These are phyloP conservation scores for Drusus annulatus DNA, from an alignment of 1,140 invertebrate genomes.

Conservation along the genomic window DNA sequence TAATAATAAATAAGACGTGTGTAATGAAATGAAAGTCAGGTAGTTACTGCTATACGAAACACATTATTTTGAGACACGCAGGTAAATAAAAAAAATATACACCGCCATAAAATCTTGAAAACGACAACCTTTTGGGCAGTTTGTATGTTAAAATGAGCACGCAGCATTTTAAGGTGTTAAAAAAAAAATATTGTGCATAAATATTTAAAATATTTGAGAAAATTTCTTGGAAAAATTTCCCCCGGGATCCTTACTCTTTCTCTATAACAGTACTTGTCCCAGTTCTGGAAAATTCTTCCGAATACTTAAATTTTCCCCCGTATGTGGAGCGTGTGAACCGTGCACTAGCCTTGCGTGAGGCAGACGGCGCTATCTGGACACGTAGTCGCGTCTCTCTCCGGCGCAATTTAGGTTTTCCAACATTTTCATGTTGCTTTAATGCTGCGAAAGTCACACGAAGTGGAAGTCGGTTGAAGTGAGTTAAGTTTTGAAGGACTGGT, in stretches of 20 bases:
- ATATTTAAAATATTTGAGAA: background rate
- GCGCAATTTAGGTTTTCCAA: slow-evolving; percentile 1
- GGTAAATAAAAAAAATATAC: no score
- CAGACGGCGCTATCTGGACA: no score
- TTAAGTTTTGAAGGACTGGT: slow-evolving; percentile 8
- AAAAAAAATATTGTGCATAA: slow-evolving; percentile 8
- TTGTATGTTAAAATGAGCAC: no score
- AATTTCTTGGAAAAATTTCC: slow-evolving; percentile 18
- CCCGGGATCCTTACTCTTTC: background rate
- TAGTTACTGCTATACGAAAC: no score
- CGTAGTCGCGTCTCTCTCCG: background rate
- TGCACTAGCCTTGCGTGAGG: background rate
- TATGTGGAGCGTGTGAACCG: slow-evolving; percentile 27
- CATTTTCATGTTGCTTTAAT: slow-evolving; percentile 2
- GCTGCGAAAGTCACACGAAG: slow-evolving; percentile 2
- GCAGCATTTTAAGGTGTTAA: background rate
- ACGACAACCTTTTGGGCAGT: no score
- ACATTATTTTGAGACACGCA: no score
- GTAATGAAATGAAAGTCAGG: no score
- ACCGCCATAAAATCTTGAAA: no score
- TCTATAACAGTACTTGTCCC: slow-evolving; percentile 2
- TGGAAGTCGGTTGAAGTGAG: background rate
- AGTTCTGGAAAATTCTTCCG: slow-evolving; percentile 17
- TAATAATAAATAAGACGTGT: no score
- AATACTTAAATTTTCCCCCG: slow-evolving; percentile 17